Evolutionary conservation across 2,888 invertebrate genomes (phyloP).

Genomic region (Cybosia mesomella): DNA sequence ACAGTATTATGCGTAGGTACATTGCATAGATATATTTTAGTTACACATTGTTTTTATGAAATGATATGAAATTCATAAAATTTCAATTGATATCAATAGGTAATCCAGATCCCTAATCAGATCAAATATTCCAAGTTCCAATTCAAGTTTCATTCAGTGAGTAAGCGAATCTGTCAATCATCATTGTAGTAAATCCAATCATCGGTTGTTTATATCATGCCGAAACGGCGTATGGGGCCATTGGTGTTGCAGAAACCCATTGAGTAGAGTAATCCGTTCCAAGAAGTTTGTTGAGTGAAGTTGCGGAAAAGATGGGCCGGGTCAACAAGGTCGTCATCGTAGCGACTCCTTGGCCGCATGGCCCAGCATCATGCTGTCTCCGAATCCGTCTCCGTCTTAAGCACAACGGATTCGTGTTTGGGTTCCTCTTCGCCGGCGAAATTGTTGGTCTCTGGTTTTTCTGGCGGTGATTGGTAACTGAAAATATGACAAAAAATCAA

Average conservation of each 20-base stretch:
- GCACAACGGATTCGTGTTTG: constrained; percentile 49
- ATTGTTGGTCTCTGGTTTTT: constrained; percentile 50
- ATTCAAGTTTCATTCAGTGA: neutral
- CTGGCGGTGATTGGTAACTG: constrained; percentile 62
- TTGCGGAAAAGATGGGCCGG: constrained; percentile 58
- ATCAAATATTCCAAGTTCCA: neutral
- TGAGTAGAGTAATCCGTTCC: constrained; percentile 48
- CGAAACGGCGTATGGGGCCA: constrained; percentile 2
- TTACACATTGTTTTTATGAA: constrained; percentile 13
- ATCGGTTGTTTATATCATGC: constrained; percentile 5
- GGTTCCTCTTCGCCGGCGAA: constrained; percentile 32
- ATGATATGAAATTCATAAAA: constrained; percentile 2
- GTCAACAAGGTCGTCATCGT: constrained; percentile 46
- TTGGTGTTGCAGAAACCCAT: constrained; percentile 25
- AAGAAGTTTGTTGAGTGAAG: constrained; percentile 60
- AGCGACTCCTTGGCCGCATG: constrained; percentile 24
- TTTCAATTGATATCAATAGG: neutral
- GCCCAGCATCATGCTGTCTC: constrained; percentile 67
- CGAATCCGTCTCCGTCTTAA: constrained; percentile 60
- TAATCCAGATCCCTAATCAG: neutral
- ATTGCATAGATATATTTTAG: neutral
- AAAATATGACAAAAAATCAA: constrained; percentile 34
- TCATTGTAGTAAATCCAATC: neutral
- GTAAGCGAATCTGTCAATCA: neutral
- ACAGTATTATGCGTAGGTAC: neutral